Base-by-base conservation (phyloP, 2,797 vertebrate species). In the Halcyon chelicuti region DNA sequence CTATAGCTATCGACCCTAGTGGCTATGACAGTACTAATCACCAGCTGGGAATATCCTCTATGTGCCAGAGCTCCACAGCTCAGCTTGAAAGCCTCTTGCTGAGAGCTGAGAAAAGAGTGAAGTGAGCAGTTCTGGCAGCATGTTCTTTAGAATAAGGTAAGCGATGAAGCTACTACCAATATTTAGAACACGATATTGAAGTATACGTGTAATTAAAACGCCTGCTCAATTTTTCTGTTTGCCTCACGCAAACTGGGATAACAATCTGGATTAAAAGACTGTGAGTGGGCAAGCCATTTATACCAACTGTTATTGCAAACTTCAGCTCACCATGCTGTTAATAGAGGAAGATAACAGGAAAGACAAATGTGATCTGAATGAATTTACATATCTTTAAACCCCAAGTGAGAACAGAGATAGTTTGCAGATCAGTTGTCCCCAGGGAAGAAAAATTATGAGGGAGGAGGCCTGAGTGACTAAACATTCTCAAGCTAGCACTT, bases 391-490 rank as follows among this genome's bases (percentile, higher is more conserved):
- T 66, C 54, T 86, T 92, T 49, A 91, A 92, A 88, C 23, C 25
- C 12, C 58, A 94, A 83, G 61, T 90, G 55, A 95, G 83, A 77
- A 78, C 22, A 66, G 54, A 74, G 67, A 44, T 2, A 81, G 12
- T 73, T 91, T 92, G 94, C 89, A 55, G 39, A 85, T 79, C 61
- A 91, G 26, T 39, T 94, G 21, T 42, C 75, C 57, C 75, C 66
- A 54, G 44, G 96, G 79, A 93, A 91, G 79, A 96, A 97, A 87
- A 96, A 92, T 90, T 96, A 90, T 79, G 85, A 96, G 40, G 42
- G 31, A 93, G 76, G 62, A 71, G 62, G 62, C 52, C 39, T 39
- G 54, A 94, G 66, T 86, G 71, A 76, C 75, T 96, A 77, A 93
- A 80, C 47, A 77, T 90, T 89, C 82, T 15, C 86, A 81, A 96